These are phyloP conservation scores for Drosophila affinis DNA, from an alignment of 2,888 invertebrate species.

Conservation along the genomic window DNA sequence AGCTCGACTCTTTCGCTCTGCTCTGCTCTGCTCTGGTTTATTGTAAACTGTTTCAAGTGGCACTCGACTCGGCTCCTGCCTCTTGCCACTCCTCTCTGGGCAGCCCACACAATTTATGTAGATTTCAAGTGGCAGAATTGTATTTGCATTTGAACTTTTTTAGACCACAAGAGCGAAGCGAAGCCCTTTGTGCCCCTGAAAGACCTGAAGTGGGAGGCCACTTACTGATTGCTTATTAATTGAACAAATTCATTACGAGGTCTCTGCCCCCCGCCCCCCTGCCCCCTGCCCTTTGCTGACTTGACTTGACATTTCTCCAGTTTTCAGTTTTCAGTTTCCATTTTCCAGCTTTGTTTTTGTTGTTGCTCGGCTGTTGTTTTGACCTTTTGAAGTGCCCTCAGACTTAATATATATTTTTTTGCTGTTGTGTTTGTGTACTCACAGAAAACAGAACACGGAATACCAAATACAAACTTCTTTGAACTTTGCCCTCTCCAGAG, in stretches of 20 bases:
- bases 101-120: slow-evolving; percentile 55
- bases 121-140: slow-evolving; percentile 79
- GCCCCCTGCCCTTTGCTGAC: slow-evolving; percentile 4
- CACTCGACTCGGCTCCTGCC: slow-evolving; percentile 40
- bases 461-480: neutral
- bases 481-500: neutral
- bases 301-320: slow-evolving; percentile 12
- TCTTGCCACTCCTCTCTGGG: slow-evolving; percentile 20
- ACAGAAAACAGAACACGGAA: neutral
- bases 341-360: neutral
- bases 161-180: slow-evolving; percentile 62
- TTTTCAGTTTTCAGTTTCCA: too few species aligned
- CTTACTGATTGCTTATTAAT: slow-evolving; percentile 43
- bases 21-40: slow-evolving; percentile 34
- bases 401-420: neutral
- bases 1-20: slow-evolving; percentile 3
- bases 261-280: neutral
- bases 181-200: slow-evolving; percentile 49
- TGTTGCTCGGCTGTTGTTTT: neutral
- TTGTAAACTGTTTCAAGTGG: slow-evolving; percentile 66
- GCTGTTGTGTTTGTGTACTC: slow-evolving; percentile 7
- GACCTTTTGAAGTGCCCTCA: slow-evolving; percentile 1
- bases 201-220: slow-evolving; percentile 9
- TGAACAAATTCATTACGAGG: slow-evolving; percentile 21
- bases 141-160: slow-evolving; percentile 70